A percentile compares a stretch with the other conserved stretches of the same genome.
Evolutionary conservation across 2,888 invertebrate species (phyloP).

Genomic region (Aproaerema taeniolella): DNA sequence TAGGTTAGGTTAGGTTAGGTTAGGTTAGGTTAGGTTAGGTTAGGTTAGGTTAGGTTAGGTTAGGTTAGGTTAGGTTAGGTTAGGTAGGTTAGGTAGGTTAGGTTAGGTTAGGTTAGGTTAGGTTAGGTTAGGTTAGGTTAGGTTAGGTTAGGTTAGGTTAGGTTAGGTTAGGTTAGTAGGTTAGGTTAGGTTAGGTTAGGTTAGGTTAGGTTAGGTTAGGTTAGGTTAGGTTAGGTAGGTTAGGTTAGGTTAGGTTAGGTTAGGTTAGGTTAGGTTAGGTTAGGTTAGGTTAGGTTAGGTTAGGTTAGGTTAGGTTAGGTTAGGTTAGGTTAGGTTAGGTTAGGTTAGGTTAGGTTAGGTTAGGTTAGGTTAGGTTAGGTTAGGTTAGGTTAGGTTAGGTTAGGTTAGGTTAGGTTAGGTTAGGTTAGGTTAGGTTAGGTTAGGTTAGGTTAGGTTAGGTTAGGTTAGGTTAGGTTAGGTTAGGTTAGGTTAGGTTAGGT

Average conservation of each 20-base stretch:
- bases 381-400: slow-evolving; percentile 29
- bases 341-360: slow-evolving; percentile 30
- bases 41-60: slow-evolving; percentile 7
- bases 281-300: slow-evolving; percentile 30
- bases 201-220: slow-evolving; percentile 7
- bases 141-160: slow-evolving; percentile 6
- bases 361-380: slow-evolving; percentile 27
- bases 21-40: slow-evolving; percentile 4
- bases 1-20: slow-evolving; percentile 7
- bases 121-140: slow-evolving; percentile 7
- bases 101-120: slow-evolving; percentile 4
- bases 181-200: slow-evolving; percentile 7
- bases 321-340: slow-evolving; percentile 30
- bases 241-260: slow-evolving; percentile 3
- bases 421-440: slow-evolving; percentile 29
- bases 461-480: slow-evolving; percentile 31
- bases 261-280: slow-evolving; percentile 7
- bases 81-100: slow-evolving; percentile 6
- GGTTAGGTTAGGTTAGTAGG: slow-evolving; percentile 5
- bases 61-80: slow-evolving; percentile 7
- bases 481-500: slow-evolving; percentile 31
- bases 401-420: slow-evolving; percentile 29
- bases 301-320: slow-evolving; percentile 31
- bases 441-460: slow-evolving; percentile 32
- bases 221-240: slow-evolving; percentile 7